phyloP scores from a whole-genome alignment of 2,113 vertebrate genomes.

The Ahaetulla prasina region DNA sequence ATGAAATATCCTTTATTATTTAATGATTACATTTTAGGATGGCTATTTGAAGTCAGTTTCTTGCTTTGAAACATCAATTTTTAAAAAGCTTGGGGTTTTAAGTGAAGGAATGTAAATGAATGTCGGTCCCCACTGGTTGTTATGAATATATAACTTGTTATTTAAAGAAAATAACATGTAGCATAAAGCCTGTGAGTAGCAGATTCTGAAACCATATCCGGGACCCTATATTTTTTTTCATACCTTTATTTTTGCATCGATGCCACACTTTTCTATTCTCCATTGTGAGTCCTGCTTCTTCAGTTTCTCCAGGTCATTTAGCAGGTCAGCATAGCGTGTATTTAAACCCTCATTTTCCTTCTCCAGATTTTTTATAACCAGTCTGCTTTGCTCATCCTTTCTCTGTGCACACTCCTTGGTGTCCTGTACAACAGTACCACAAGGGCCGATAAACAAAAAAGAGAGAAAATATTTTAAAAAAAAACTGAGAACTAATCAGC shows the following conservation, averaged over 20 bases:
- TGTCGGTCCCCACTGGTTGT: conserved; percentile 72
- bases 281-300: conserved; percentile 77
- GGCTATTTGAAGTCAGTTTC: conserved; percentile 81
- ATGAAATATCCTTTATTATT: conserved; percentile 70
- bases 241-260: conserved; percentile 84
- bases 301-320: conserved; percentile 88
- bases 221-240: conserved; percentile 14
- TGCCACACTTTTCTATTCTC: conserved; percentile 75
- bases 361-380: conserved; percentile 80
- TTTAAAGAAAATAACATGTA: conserved; percentile 74
- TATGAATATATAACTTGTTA: conserved; percentile 79
- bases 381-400: conserved; percentile 81
- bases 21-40: conserved; percentile 78
- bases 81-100: conserved; percentile 82
- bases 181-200: conserved; percentile 60
- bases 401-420: conserved; percentile 76
- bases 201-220: conserved; percentile 55
- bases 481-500: conserved; percentile 80
- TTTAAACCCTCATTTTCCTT: conserved; percentile 84
- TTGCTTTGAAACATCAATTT: conserved; percentile 84
- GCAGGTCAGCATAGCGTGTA: conserved; percentile 78
- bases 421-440: conserved; percentile 78
- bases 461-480: not conserved
- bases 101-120: conserved; percentile 82
- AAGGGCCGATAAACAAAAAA: conserved; percentile 71